Evolutionary conservation across 2,888 invertebrate genomes (phyloP), one percentile per base, ranked within the genome.

Genomic region (Lottia gigantea): DNA sequence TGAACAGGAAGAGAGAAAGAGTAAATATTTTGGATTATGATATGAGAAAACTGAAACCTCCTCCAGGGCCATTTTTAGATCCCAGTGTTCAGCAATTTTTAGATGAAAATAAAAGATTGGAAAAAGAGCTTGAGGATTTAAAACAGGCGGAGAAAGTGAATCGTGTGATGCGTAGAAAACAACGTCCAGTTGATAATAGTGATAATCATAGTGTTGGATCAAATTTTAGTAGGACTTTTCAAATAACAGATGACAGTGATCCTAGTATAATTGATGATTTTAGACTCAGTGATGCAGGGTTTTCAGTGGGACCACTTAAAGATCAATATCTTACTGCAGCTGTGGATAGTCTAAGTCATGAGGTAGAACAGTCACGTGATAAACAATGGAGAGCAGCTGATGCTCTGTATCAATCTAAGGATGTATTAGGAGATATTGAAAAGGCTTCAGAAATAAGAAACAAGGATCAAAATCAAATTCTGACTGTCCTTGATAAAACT

Each of bases 121-220:
- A 84, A 66, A 74, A 76, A 25, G 72, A 79, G 19, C 49, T 84
- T n/a, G 75, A 74, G 66, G 70, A 64, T 40, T 79, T 80, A 8
- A 84, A 82, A 73, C 77, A 80, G 62, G 72, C 67, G 8, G 84
- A 84, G 70, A 74, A 78, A 63, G 77, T 74, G 63, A 78, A 83
- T 62, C 82, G 81, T 64, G 47, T 63, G 19, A 31, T 49, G 46
- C 71, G 75, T 19, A 55, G 55, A 55, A 55, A 23, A 23, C 19
- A 23, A 19, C 55, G 23, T 2, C 55, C 19, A 55, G 23, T 14
- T 12, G 55, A 55, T 55, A 23, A 19, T 23, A 55, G 55, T 23
- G 55, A 23, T 23, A 55, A 12, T 11, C 23, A 23, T 14, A 55
- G 55, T 23, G 23, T 11, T 19, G 14, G 2, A 55, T 19, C 19